phyloP scores from a whole-genome alignment of 2,888 invertebrate species.

The Sphaerophoria taeniata region DNA sequence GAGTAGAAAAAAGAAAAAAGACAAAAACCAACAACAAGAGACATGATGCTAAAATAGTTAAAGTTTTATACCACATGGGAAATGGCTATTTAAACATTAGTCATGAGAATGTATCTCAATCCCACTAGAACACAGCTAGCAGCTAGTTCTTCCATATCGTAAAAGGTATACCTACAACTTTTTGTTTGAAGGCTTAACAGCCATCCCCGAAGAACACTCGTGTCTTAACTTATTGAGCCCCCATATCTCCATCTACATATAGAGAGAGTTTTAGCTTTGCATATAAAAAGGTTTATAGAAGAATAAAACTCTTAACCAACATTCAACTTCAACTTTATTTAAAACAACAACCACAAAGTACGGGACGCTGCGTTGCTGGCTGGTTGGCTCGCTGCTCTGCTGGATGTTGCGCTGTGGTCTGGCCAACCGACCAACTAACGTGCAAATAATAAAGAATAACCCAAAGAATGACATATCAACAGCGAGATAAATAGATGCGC shows the following conservation, averaged over 20 bases:
- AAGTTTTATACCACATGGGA: conserved; percentile 42
- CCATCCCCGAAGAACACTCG: conserved; percentile 26
- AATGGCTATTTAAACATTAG: conserved; percentile 47
- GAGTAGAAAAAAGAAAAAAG: not conserved
- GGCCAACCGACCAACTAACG: conserved; percentile 41
- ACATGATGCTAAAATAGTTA: conserved; percentile 20
- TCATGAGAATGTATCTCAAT: conserved; percentile 26
- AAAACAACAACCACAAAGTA: conserved; percentile 46
- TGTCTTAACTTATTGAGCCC: conserved; percentile 39
- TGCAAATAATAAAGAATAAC: conserved; percentile 72
- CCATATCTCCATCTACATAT: conserved; percentile 1
- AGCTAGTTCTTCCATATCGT: too few relatives aligned
- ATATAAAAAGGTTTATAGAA: not conserved
- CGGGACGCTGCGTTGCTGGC: conserved; percentile 5
- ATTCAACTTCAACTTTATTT: conserved; percentile 56
- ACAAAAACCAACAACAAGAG: conserved; percentile 1
- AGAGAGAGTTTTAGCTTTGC: not conserved
- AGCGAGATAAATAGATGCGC: conserved; percentile 70
- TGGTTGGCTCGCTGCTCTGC: not conserved
- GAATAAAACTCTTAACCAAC: not conserved
- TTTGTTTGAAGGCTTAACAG: conserved; percentile 5
- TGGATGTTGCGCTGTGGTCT: not conserved
- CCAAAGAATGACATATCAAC: conserved; percentile 71
- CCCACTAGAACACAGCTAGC: too few relatives aligned
- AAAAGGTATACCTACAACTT: not conserved